Conservation (phyloP, 2,113 vertebrate genomes). For the Oostethus manadensis region DNA sequence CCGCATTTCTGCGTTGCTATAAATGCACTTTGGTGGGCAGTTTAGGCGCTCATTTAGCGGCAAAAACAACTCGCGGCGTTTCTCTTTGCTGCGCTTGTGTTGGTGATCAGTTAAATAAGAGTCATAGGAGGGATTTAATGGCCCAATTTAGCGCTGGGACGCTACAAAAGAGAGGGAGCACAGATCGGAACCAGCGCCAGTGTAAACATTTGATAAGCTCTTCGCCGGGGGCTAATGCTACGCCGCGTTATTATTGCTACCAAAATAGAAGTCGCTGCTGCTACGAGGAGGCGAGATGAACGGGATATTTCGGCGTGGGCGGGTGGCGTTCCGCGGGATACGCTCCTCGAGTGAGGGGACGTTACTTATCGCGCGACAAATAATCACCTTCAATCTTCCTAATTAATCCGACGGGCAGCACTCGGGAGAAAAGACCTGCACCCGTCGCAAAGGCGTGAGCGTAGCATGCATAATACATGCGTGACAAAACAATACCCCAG, state of each 20-base stretch:
- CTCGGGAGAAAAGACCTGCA: constrained; percentile 27
- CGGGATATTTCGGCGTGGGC: constrained; percentile 2
- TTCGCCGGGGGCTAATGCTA: constrained; percentile 52
- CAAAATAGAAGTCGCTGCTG: constrained; percentile 45
- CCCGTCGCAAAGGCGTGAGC: constrained; percentile 38
- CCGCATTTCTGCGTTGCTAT: constrained; percentile 13
- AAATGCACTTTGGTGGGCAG: constrained; percentile 13
- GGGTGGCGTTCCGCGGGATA: constrained; percentile 36
- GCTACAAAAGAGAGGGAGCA: constrained; percentile 55
- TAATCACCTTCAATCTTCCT: constrained; percentile 57
- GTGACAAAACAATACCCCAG: constrained; percentile 72
- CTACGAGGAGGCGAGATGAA: constrained; percentile 3
- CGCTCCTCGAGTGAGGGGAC: constrained; percentile 45
- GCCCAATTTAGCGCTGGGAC: constrained; percentile 61
- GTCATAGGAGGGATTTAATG: constrained; percentile 62
- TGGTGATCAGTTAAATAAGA: constrained; percentile 47
- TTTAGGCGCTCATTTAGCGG: constrained; percentile 28
- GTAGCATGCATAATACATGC: constrained; percentile 67
- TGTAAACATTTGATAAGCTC: constrained; percentile 66
- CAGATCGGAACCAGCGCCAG: constrained; percentile 52
- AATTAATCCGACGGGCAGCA: constrained; percentile 56
- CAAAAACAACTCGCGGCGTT: constrained; percentile 16
- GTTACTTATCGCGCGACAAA: constrained; percentile 56
- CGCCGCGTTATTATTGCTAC: constrained; percentile 54
- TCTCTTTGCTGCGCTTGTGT: constrained; percentile 34